Base-by-base conservation (phyloP, 1,140 invertebrate genomes). In the Drosophila paulistorum region DNA sequence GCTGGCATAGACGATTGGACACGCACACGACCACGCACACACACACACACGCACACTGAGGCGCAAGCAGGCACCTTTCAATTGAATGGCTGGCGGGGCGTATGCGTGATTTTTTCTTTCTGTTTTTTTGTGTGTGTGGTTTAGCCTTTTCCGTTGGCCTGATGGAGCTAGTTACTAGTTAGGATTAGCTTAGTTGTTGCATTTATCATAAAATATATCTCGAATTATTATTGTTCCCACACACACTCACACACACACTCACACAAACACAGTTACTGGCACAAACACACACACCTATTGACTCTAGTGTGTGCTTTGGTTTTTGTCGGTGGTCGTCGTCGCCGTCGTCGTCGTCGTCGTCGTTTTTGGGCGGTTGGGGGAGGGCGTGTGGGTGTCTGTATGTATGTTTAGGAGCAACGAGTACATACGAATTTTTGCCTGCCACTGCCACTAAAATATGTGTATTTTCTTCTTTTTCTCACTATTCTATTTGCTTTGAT, bases 361-460 rank as follows among this genome's bases (percentile, higher is more conserved):
- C 45, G 45, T 23, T 23, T 51, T 51, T 51, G 60, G 45, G 57
- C 33, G 55, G 41, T 9, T 48, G 64, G 60, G 14, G 39, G 35
- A 45, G 42, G 61, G 64, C 55, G 54, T 39, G 62, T 74, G 58
- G 65, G 48, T 75, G 59, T 79, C 48, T 82, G 75, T 77, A 51
- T 68, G 71, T 74, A 75, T 83, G 77, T 70, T 85, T 85, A 81
- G 82, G 83, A 87, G 82, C 82, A 85, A 82, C 83, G 82, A 87
- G 85, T 86, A 86, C 85, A 86, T 86, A 86, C 83, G 81, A 89
- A 83, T 77, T 81, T 71, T 74, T 78, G 79, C 69, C 68, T 75
- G 70, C 68, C 71, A 73, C 68, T 71, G 66, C 78, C 82, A 81
- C 81, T 77, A 87, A 81, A 86, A 84, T 84, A 74, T 85, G 71